A percentile compares a stretch with the other conserved stretches of the same genome.
Evolutionary conservation across 2,113 vertebrate species (phyloP).

Genomic region (Myrmecobius fasciatus): DNA sequence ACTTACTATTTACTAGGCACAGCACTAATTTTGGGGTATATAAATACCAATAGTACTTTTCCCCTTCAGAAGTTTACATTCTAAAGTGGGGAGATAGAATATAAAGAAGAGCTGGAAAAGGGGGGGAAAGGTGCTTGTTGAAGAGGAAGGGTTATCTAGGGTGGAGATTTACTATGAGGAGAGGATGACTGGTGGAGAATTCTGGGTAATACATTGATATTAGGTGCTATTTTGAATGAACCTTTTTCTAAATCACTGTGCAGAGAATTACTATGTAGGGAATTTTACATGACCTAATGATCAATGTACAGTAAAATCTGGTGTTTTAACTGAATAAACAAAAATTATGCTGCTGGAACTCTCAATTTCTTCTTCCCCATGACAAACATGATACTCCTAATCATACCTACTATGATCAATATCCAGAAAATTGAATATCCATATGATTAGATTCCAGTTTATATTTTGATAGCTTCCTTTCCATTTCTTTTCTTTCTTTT

Average conservation of each 20-base stretch:
- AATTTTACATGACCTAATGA: neutral
- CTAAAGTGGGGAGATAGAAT: neutral
- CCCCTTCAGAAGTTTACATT: neutral
- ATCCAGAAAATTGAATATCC: conserved; percentile 9
- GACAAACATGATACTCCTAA: neutral
- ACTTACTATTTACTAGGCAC: neutral
- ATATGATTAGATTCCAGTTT: neutral
- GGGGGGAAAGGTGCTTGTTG: neutral
- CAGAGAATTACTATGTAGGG: neutral
- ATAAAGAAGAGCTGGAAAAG: too few species aligned
- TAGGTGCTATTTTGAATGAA: neutral
- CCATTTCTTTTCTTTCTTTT: conserved; percentile 26
- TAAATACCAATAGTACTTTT: neutral
- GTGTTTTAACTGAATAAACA: neutral
- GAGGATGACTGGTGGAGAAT: neutral
- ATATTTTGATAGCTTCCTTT: neutral
- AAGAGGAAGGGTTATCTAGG: neutral
- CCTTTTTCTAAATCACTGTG: neutral
- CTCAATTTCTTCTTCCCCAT: neutral
- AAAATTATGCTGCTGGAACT: neutral
- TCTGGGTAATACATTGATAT: neutral
- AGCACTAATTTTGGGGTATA: neutral
- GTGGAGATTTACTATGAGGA: too few species aligned
- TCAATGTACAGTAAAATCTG: neutral
- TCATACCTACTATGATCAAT: conserved; percentile 8